Base-by-base conservation (phyloP, 2,888 invertebrate genomes). In the Orthosia cruda region DNA sequence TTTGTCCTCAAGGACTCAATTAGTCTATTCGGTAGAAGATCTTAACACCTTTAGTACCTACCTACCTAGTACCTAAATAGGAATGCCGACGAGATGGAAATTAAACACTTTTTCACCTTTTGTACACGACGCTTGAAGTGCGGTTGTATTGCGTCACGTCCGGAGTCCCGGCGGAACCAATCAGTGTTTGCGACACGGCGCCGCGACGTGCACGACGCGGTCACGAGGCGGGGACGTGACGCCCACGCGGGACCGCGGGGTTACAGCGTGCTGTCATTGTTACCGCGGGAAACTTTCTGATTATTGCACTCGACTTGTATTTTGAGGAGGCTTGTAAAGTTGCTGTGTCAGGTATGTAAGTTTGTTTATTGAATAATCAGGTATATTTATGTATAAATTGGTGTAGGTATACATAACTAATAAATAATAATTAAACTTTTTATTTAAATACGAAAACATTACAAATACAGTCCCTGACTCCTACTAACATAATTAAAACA, bases 111-210 rank as follows among this genome's bases (percentile, higher is more conserved):
- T 52, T 55, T 64, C n/a, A 77, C 40, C n/a, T 4, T 55, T 15
- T 54, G 18, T 23, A 32, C 5, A 26, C 40, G 32, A 63, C 18
- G n/a, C 52, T 61, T 45, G 13, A 15, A 58, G 59, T 45, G 75
- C 16, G 61, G 52, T 62, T 47, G 69, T 77, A 71, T 80, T 54
- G 71, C 63, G 62, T 75, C 83, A 85, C 85, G 83, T 85, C 11
- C 67, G 59, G 20, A 18, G 71, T 69, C 83, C 57, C 72, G 26
- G 45, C 49, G 84, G 83, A 71, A 47, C 54, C 72, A 83, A 83
- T 83, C 83, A 83, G 71, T 68, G 80, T 26, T 57, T 45, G 71
- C 68, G 79, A 49, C n/a, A n/a, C n/a, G n/a, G n/a, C n/a, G n/a
- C n/a, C n/a, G n/a, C n/a, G n/a, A n/a, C n/a, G n/a, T n/a, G n/a